phyloP scores from a whole-genome alignment of 2,888 invertebrate species.

The Dromius quadrimaculatus region DNA sequence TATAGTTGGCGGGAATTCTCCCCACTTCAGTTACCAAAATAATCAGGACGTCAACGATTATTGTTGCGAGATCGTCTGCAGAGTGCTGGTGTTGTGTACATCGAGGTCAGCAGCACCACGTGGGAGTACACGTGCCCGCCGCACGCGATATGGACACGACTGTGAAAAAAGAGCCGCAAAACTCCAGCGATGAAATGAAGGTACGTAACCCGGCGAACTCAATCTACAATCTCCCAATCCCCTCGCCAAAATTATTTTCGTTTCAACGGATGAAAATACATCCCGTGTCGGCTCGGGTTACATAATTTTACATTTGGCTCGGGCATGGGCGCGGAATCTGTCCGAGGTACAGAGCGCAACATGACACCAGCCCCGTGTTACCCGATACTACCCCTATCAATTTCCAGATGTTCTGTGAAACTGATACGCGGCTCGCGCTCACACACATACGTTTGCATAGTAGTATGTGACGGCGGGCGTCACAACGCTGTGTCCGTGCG shows the following conservation, averaged over 20 bases:
- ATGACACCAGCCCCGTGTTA: slow-evolving; percentile 37
- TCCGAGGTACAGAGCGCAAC: slow-evolving; percentile 32
- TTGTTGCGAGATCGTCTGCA: slow-evolving; percentile 47
- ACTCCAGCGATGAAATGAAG: slow-evolving; percentile 78
- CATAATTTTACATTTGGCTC: slow-evolving; percentile 44
- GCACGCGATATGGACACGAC: slow-evolving; percentile 61
- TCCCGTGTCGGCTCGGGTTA: slow-evolving; percentile 41
- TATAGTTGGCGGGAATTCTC: slow-evolving; percentile 63
- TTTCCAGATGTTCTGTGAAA: slow-evolving; percentile 52
- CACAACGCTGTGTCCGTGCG: slow-evolving; percentile 32
- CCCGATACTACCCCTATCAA: slow-evolving; percentile 50
- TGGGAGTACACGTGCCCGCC: slow-evolving; percentile 17
- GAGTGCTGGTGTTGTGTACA: slow-evolving; percentile 14
- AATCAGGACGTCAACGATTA: slow-evolving; percentile 58
- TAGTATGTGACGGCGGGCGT: slow-evolving; percentile 31
- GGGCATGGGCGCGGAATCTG: slow-evolving; percentile 41
- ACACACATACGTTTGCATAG: slow-evolving; percentile 17
- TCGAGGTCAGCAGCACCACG: slow-evolving; percentile 16
- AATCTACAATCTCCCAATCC: no score
- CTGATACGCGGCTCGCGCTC: slow-evolving; percentile 45
- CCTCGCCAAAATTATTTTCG: slow-evolving; percentile 42
- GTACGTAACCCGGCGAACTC: slow-evolving; percentile 67
- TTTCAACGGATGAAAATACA: slow-evolving; percentile 45
- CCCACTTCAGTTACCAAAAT: slow-evolving; percentile 64
- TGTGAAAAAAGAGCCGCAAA: slow-evolving; percentile 72